These are phyloP conservation scores for Eremobia ochroleuca DNA, from an alignment of 2,888 invertebrate species.

Conservation along the genomic window DNA sequence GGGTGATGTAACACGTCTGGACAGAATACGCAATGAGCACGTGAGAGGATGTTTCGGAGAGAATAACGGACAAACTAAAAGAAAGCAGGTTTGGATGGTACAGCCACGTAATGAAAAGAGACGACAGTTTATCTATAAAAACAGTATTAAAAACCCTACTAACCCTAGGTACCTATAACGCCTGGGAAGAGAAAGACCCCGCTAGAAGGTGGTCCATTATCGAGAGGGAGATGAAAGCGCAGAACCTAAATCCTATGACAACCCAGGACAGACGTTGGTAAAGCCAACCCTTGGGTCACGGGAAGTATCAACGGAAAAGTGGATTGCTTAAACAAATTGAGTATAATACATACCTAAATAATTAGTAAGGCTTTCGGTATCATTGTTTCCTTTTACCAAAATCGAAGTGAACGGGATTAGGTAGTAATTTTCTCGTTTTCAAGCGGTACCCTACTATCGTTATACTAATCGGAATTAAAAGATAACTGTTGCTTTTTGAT, in stretches of 20 bases:
- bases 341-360: too few relatives aligned
- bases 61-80: neutral
- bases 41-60: neutral
- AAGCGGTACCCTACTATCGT: neutral
- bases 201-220: neutral
- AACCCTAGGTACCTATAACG: too few relatives aligned
- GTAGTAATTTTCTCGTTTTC: neutral
- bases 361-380: neutral
- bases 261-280: too few relatives aligned
- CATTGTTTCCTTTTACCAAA: too few relatives aligned
- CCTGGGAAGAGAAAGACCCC: neutral
- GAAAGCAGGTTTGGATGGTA: neutral
- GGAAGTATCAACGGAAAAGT: too few relatives aligned
- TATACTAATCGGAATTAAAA: constrained; percentile 22
- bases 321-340: too few relatives aligned
- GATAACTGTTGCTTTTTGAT: neutral
- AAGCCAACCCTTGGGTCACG: too few relatives aligned
- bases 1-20: neutral
- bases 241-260: too few relatives aligned
- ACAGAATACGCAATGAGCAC: neutral
- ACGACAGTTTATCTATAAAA: neutral
- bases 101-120: neutral
- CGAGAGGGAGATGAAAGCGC: too few relatives aligned
- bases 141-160: too few relatives aligned
- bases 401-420: neutral